Percentiles rank a stretch among this genome's conserved stretches.
Evolutionary conservation across 1,140 invertebrate species (phyloP).

Genomic region (Pectinophora gossypiella): DNA sequence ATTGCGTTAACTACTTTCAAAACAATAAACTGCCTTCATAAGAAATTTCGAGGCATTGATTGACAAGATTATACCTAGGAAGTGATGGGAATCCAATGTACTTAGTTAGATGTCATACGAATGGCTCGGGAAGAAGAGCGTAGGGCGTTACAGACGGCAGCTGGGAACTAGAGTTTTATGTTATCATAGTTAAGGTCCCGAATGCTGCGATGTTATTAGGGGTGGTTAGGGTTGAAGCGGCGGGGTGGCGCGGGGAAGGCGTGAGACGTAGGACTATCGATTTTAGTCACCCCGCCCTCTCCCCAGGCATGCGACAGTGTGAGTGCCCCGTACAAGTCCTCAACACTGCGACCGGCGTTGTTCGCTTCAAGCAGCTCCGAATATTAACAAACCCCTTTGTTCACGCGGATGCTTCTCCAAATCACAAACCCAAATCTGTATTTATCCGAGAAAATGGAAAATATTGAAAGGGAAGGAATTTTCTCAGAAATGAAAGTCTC

Average conservation of each 20-base stretch:
- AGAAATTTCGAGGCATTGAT: neutral
- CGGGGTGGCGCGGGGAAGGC: slow-evolving; percentile 44
- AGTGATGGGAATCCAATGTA: slow-evolving; percentile 7
- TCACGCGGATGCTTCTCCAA: no score
- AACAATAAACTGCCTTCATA: no score
- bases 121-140: neutral
- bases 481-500: no score
- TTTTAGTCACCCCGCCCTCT: slow-evolving; percentile 65
- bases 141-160: slow-evolving; percentile 2
- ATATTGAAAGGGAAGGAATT: no score
- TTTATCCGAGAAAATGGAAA: no score
- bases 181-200: slow-evolving; percentile 50
- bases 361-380: slow-evolving; percentile 32
- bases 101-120: neutral
- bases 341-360: slow-evolving; percentile 38
- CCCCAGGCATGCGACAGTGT: slow-evolving; percentile 67
- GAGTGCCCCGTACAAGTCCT: slow-evolving; percentile 62
- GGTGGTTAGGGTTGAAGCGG: slow-evolving; percentile 67
- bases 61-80: neutral
- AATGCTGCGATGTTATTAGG: slow-evolving; percentile 59
- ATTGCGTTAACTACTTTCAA: no score
- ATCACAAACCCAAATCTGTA: no score
- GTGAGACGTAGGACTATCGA: slow-evolving; percentile 70
- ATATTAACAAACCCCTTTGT: slow-evolving; percentile 52
- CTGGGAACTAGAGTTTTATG: slow-evolving; percentile 52